A percentile compares a stretch with the other conserved stretches of the same genome.
These are phyloP conservation scores for Calyptommatus sinebrachiatus DNA, from an alignment of 2,113 vertebrate species.

Conservation along the genomic window DNA sequence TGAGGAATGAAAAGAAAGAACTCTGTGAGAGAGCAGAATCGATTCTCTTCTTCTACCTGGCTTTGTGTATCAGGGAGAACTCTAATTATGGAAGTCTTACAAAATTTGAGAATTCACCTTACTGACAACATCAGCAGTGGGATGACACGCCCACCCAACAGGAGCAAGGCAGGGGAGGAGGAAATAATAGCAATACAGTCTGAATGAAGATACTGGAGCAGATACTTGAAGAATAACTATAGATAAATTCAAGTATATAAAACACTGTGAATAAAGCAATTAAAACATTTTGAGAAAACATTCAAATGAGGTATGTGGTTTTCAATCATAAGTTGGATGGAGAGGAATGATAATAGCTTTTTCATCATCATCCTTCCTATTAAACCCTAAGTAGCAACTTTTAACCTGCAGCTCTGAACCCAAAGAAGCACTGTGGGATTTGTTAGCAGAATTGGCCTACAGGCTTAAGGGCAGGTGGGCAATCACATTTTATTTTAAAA, in stretches of 20 bases:
- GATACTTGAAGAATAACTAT: conserved; percentile 17
- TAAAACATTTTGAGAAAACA: conserved; percentile 40
- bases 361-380: not conserved
- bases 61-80: not conserved
- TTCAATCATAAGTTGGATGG: conserved; percentile 2
- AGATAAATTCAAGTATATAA: conserved; percentile 34
- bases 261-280: conserved; percentile 33
- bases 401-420: conserved; percentile 46
- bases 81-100: not conserved
- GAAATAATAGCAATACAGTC: conserved; percentile 33
- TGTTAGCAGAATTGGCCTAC: conserved; percentile 28
- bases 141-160: conserved; percentile 28
- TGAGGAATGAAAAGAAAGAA: not conserved
- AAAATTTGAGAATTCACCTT: conserved; percentile 29
- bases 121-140: conserved; percentile 5
- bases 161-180: conserved; percentile 41
- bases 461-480: conserved; percentile 21
- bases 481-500: conserved; percentile 23
- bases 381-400: conserved; percentile 51
- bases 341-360: conserved; percentile 13
- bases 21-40: not conserved
- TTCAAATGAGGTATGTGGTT: not conserved
- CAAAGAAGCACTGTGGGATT: not conserved
- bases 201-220: conserved; percentile 41
- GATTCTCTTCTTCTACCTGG: not conserved